These are phyloP conservation scores for Halcyon smyrnensis DNA, from an alignment of 2,797 vertebrate species.

Conservation along the genomic window DNA sequence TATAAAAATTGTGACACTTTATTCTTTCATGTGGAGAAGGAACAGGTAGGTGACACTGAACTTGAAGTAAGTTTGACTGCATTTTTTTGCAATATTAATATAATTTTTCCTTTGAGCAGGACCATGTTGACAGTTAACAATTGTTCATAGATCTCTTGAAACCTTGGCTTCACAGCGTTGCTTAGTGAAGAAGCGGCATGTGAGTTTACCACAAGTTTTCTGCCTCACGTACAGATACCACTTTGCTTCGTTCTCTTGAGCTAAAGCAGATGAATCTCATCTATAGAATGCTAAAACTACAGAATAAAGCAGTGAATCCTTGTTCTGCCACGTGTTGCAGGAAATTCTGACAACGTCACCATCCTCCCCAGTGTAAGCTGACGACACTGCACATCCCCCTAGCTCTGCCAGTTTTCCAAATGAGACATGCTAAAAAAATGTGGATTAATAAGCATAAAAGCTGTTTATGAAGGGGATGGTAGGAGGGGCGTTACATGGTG, in stretches of 20 bases:
- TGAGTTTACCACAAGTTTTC: not conserved
- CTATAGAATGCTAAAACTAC: not conserved
- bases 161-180: not conserved
- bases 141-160: not conserved
- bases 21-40: not conserved
- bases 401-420: not conserved
- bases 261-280: not conserved
- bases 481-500: not conserved
- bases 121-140: not conserved
- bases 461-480: not conserved
- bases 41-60: not conserved
- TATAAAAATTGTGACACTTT: not conserved
- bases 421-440: not conserved
- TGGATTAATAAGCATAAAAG: not conserved
- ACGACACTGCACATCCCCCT: accelerated
- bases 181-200: accelerated
- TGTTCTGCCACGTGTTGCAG: not conserved
- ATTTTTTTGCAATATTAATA: not conserved
- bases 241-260: not conserved
- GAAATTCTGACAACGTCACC: not conserved
- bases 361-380: not conserved
- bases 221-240: not conserved
- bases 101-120: not conserved
- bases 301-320: not conserved
- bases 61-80: not conserved